Conservation (phyloP, 2,797 vertebrate genomes). For the Pyrrhura leucotis region DNA sequence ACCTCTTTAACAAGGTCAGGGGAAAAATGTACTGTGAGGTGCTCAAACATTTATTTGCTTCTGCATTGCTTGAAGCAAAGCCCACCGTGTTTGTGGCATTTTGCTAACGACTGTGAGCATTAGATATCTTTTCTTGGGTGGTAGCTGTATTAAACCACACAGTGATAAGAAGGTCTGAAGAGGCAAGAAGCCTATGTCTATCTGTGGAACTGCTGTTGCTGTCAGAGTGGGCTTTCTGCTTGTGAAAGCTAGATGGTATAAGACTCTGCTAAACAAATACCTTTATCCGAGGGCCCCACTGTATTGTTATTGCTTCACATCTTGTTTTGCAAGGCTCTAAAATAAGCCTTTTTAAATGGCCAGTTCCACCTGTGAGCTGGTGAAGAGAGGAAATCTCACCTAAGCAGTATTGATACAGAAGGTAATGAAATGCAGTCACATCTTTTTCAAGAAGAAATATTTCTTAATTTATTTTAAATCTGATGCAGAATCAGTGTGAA, state of each 20-base stretch:
- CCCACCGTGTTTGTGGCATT: background rate
- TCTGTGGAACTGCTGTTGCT: conserved; percentile 7
- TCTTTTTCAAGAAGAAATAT: background rate
- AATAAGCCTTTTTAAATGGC: background rate
- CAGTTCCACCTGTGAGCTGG: background rate
- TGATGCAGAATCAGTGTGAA: background rate
- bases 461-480: background rate
- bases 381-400: background rate
- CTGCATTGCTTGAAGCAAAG: background rate
- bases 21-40: background rate
- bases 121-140: conserved; percentile 12
- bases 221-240: background rate
- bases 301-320: background rate
- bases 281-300: background rate
- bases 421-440: background rate
- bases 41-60: background rate
- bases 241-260: background rate
- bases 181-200: background rate
- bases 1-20: background rate
- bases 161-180: background rate
- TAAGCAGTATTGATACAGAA: background rate
- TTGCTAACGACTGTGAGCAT: background rate
- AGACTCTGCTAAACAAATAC: background rate
- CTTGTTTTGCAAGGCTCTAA: background rate
- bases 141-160: conserved; percentile 3